Evolutionary conservation across 1,140 invertebrate species (phyloP).

Genomic region (Lepidotrigona ventralis): DNA sequence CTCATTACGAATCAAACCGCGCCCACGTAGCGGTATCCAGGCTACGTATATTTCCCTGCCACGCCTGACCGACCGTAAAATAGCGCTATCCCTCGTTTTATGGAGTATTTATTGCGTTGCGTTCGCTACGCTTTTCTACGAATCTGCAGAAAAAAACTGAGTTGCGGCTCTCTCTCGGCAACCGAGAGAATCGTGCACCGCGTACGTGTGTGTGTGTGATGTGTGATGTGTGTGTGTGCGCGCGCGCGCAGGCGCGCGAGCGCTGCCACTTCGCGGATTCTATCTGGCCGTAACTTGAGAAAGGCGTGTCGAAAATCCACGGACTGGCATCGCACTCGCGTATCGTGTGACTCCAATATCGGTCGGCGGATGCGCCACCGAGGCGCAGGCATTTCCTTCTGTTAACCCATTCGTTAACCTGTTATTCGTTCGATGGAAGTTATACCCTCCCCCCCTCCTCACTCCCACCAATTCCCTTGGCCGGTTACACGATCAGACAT

Average conservation of each 20-base stretch:
- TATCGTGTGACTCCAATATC: constrained; percentile 46
- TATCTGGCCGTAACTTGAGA: constrained; percentile 49
- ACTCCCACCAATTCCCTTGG: not conserved
- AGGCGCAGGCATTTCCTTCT: constrained; percentile 48
- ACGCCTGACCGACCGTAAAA: constrained; percentile 62
- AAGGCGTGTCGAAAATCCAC: constrained; percentile 58
- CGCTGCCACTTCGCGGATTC: not conserved
- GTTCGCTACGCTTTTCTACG: constrained; percentile 41
- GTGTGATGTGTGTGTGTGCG: too few relatives aligned
- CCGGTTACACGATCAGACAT: not conserved
- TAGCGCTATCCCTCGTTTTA: constrained; percentile 35
- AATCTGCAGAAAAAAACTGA: constrained; percentile 38
- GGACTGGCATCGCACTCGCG: constrained; percentile 37
- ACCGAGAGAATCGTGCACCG: too few relatives aligned
- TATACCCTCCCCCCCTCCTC: not conserved
- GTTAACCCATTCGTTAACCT: constrained; percentile 57
- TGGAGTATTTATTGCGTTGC: constrained; percentile 43
- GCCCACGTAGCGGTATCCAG: constrained; percentile 69
- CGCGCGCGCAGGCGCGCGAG: not conserved
- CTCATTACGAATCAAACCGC: constrained; percentile 70
- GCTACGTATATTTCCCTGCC: constrained; percentile 47
- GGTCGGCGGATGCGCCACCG: constrained; percentile 1
- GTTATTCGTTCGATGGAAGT: not conserved
- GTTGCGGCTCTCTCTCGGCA: not conserved
- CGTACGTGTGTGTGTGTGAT: not conserved